phyloP scores from a whole-genome alignment of 2,888 invertebrate genomes.

The Lymantria dispar region DNA sequence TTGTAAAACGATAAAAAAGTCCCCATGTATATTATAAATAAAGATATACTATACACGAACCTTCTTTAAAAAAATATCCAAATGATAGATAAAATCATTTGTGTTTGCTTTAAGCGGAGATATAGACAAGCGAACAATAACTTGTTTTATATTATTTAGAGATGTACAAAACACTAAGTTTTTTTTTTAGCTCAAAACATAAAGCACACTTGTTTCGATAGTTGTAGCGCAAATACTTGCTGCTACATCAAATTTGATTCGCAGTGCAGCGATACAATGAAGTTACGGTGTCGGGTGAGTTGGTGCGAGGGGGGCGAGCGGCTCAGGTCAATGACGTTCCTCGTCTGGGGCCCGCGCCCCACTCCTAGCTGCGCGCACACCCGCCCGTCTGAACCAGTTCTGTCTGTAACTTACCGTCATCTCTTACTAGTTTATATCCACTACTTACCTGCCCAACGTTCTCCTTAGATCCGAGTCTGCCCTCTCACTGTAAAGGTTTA shows the following conservation, averaged over 20 bases:
- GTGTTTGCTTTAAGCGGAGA: too few relatives aligned
- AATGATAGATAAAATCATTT: too few relatives aligned
- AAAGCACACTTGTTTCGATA: conserved; percentile 2
- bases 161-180: background rate
- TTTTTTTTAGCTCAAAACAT: background rate
- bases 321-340: conserved; percentile 78
- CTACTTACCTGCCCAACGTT: conserved; percentile 62
- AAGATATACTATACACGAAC: too few relatives aligned
- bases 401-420: conserved; percentile 65
- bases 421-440: conserved; percentile 68
- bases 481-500: too few relatives aligned
- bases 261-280: conserved; percentile 65
- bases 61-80: too few relatives aligned
- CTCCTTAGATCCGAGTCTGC: conserved; percentile 43
- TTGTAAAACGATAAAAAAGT: too few relatives aligned
- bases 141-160: too few relatives aligned
- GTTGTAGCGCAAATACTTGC: conserved; percentile 6
- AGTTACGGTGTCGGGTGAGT: conserved; percentile 69
- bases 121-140: too few relatives aligned
- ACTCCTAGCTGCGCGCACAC: conserved; percentile 30
- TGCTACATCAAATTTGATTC: conserved; percentile 63
- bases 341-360: conserved; percentile 64
- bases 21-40: too few relatives aligned
- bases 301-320: conserved; percentile 47
- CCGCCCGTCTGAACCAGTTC: conserved; percentile 43